Percentiles rank a stretch among this genome's conserved stretches.
phyloP scores from a whole-genome alignment of 2,888 invertebrate genomes.

The Fissipunctia ypsillon region DNA sequence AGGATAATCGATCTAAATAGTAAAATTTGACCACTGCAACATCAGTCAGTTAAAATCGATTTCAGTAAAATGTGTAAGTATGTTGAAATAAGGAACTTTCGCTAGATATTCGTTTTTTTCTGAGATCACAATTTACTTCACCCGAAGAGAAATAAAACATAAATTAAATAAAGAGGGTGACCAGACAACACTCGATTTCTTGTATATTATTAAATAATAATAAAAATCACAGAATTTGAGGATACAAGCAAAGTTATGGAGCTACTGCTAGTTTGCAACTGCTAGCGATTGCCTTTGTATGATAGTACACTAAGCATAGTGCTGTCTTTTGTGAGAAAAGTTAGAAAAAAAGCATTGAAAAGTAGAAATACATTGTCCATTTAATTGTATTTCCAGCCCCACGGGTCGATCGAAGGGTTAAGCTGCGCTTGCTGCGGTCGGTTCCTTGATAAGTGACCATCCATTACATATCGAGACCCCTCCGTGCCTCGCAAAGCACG shows the following conservation, averaged over 20 bases:
- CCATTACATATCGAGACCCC: no score
- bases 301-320: background rate
- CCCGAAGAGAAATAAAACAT: slow-evolving; percentile 32
- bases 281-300: slow-evolving; percentile 26
- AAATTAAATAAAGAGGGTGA: slow-evolving; percentile 66
- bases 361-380: background rate
- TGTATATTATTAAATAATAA: slow-evolving; percentile 65
- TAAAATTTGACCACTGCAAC: background rate
- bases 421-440: no score
- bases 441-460: no score
- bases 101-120: no score
- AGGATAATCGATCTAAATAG: background rate
- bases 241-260: slow-evolving; percentile 64
- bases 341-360: background rate
- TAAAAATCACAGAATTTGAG: slow-evolving; percentile 79
- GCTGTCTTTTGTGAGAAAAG: background rate
- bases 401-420: no score
- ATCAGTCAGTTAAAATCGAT: background rate
- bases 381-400: background rate
- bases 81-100: no score
- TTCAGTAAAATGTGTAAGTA: no score
- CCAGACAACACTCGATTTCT: slow-evolving; percentile 70
- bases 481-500: no score
- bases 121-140: slow-evolving; percentile 18
- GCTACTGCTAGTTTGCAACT: slow-evolving; percentile 34